phyloP scores from a whole-genome alignment of 2,888 invertebrate genomes.

The Euzophera pinguis region DNA sequence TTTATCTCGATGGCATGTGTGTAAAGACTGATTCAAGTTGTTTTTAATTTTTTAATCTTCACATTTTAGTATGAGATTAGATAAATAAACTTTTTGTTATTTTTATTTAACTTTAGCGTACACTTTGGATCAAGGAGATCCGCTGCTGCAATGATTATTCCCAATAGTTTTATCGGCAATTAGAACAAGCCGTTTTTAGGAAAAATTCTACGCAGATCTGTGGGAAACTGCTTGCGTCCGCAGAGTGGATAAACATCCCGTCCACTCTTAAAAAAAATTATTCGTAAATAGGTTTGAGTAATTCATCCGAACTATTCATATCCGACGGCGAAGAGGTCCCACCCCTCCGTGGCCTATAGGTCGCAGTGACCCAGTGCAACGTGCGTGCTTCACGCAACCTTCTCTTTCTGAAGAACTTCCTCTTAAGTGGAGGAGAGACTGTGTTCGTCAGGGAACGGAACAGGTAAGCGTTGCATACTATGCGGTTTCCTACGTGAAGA shows the following conservation, averaged over 20 bases:
- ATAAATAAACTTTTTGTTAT: no score
- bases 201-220: no score
- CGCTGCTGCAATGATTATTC: no score
- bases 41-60: no score
- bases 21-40: no score
- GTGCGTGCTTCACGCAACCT: constrained; percentile 47
- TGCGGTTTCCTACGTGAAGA: constrained; percentile 60
- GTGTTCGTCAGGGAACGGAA: constrained; percentile 56
- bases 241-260: background rate
- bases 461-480: constrained; percentile 58
- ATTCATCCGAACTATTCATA: constrained; percentile 57
- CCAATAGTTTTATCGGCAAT: no score
- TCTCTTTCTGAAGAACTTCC: constrained; percentile 43
- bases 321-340: constrained; percentile 51
- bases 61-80: no score
- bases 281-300: constrained; percentile 64
- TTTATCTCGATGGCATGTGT: no score
- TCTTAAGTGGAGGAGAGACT: constrained; percentile 27
- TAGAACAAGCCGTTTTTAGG: no score
- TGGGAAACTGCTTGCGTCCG: no score
- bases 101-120: no score
- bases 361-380: constrained; percentile 57
- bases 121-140: no score
- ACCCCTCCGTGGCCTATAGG: constrained; percentile 35
- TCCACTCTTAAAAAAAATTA: constrained; percentile 24